Conservation (phyloP, 1,140 invertebrate genomes). For the Pantala flavescens region DNA sequence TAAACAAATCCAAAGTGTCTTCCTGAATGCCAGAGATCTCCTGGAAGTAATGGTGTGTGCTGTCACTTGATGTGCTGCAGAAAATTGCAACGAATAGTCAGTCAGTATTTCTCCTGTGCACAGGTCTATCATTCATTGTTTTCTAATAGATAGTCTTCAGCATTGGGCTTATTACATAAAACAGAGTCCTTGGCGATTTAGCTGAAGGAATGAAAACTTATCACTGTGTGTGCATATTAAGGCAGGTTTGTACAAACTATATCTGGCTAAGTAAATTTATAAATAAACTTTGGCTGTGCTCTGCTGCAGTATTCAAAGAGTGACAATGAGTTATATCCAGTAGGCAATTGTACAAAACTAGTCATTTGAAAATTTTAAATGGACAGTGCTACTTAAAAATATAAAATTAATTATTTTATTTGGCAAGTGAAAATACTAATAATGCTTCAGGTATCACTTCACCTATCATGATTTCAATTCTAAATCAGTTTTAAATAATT, state of each 20-base stretch:
- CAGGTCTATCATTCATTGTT: not conserved
- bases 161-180: not conserved
- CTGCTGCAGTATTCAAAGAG: constrained; percentile 5
- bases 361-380: constrained; percentile 10
- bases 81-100: not conserved
- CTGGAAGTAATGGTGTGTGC: constrained; percentile 3
- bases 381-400: constrained; percentile 2
- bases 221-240: constrained; percentile 1
- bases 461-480: constrained; percentile 7
- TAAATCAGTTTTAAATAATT: not conserved
- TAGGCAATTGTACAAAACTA: constrained; percentile 6
- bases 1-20: constrained; percentile 10
- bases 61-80: constrained; percentile 8
- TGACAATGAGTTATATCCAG: constrained; percentile 6
- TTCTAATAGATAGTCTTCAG: constrained; percentile 6
- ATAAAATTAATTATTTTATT: not conserved
- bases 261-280: constrained; percentile 7
- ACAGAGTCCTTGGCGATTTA: not conserved
- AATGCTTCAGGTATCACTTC: not conserved
- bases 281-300: constrained; percentile 1
- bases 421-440: not conserved
- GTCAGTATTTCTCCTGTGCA: not conserved
- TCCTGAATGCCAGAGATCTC: constrained; percentile 7
- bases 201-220: not conserved
- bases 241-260: constrained; percentile 9